Base-by-base conservation (phyloP, 2,888 invertebrate species). In the Lacanobia wlatinum region DNA sequence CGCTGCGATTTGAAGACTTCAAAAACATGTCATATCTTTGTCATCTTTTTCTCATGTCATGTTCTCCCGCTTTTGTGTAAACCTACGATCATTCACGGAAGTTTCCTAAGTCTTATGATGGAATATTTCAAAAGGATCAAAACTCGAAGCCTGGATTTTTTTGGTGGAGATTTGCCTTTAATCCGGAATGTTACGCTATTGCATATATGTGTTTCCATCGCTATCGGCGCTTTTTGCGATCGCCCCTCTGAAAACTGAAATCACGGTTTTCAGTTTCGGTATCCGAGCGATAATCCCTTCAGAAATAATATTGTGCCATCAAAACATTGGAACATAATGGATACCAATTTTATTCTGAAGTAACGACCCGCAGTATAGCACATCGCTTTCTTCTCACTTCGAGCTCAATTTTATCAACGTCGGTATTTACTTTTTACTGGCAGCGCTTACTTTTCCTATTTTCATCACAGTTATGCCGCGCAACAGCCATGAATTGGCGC, bases 401-500 rank as follows among this genome's bases (percentile, higher is more conserved):
- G 80, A 82, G 84, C 84, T 85, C 87, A 88, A 89, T 91, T 89
- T 88, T 90, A 90, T 91, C 90, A 90, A 88, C 85, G 83, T 83
- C 75, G 86, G 88, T 87, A 89, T 90, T 90, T 90, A 90, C 87
- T 88, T 90, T 90, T 89, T 89, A 90, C 87, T 87, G 80, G 85
- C 84, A 84, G 85, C 86, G 87, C 88, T 89, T 89, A 89, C 85
- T 88, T 92, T 91, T 89, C 87, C 89, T 90, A 88, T 88, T 92
- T 88, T 87, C 90, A 89, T 88, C 84, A 90, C 88, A 87, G 87
- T 89, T 88, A 89, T 85, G 87, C 82, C 88, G 87, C 89, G 79
- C 86, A 83, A 84, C 90, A 90, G 85, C 89, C 91, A 90, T 93
- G 92, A 92, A 94, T 94, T 92, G 94, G 91, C 92, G 92, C 92